Percentiles rank a stretch among this genome's conserved stretches.
These are phyloP conservation scores for Sitta carolinensis DNA, from an alignment of 2,797 vertebrate species.

Conservation along the genomic window DNA sequence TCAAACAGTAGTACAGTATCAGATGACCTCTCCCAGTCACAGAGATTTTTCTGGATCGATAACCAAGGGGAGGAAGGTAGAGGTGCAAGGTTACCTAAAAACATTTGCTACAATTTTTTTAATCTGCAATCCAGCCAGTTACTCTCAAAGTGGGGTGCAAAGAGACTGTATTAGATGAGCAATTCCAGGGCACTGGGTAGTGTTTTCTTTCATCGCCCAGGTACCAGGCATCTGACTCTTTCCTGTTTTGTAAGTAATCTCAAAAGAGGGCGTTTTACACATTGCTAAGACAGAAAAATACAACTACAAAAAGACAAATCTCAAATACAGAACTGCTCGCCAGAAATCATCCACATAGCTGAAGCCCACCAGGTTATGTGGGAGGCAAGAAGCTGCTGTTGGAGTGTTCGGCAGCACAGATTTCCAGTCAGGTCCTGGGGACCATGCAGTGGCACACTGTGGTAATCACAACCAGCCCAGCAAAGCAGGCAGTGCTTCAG, in stretches of 20 bases:
- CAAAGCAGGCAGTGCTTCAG: neutral
- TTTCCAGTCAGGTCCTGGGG: neutral
- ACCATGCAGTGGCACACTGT: neutral
- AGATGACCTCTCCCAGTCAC: neutral
- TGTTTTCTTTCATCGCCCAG: neutral
- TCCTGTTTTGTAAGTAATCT: neutral
- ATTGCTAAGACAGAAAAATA: neutral
- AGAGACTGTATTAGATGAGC: neutral
- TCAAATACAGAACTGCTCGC: neutral
- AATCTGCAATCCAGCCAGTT: neutral
- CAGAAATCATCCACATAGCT: neutral
- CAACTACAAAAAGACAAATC: neutral
- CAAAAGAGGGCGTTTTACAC: neutral
- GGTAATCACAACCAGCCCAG: neutral
- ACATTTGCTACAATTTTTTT: neutral
- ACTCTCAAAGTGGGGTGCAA: neutral
- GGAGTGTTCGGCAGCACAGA: neutral
- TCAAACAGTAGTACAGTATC: neutral
- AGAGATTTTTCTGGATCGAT: neutral
- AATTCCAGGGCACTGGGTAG: neutral
- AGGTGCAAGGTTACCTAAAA: neutral
- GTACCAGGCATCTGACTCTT: neutral
- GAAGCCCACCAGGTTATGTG: neutral
- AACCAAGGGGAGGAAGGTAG: neutral
- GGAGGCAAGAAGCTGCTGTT: neutral